Evolutionary conservation across 2,888 invertebrate species (phyloP).

Genomic region (Callyntrura guangdongensis): DNA sequence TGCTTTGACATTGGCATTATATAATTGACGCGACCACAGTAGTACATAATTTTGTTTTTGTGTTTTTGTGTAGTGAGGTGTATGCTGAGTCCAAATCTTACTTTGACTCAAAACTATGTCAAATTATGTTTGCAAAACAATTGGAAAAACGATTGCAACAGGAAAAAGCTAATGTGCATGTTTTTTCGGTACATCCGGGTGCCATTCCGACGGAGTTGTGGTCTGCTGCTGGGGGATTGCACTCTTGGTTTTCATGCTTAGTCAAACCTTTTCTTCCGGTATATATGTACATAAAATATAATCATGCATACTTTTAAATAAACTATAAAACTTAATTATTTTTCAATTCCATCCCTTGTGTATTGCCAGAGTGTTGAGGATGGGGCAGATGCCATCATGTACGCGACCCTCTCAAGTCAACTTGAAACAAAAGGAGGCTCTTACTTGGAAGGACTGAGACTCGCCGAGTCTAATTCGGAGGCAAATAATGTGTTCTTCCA

Average conservation of each 20-base stretch:
- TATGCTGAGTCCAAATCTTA: slow-evolving; percentile 88
- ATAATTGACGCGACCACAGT: no score
- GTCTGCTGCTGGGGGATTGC: slow-evolving; percentile 39
- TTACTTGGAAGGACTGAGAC: slow-evolving; percentile 90
- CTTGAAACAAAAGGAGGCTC: slow-evolving; percentile 92
- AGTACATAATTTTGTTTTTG: background rate
- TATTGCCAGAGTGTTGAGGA: slow-evolving; percentile 89
- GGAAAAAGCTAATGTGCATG: slow-evolving; percentile 88
- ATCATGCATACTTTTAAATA: background rate
- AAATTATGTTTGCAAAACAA: slow-evolving; percentile 89
- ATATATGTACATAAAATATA: background rate
- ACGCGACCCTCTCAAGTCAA: slow-evolving; percentile 91
- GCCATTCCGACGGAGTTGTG: slow-evolving; percentile 88
- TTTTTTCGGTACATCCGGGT: slow-evolving; percentile 94
- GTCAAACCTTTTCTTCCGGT: slow-evolving; percentile 54
- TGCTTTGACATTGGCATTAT: no score
- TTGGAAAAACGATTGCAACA: slow-evolving; percentile 88
- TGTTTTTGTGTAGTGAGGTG: slow-evolving; percentile 41
- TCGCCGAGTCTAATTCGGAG: slow-evolving; percentile 87
- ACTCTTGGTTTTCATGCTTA: background rate
- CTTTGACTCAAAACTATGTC: slow-evolving; percentile 94
- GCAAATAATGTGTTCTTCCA: slow-evolving; percentile 71
- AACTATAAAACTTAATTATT: background rate
- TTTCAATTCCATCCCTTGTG: background rate
- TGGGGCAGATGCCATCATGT: slow-evolving; percentile 92